These are phyloP conservation scores for Bellardia pandia DNA, from an alignment of 2,888 invertebrate species.

Conservation along the genomic window DNA sequence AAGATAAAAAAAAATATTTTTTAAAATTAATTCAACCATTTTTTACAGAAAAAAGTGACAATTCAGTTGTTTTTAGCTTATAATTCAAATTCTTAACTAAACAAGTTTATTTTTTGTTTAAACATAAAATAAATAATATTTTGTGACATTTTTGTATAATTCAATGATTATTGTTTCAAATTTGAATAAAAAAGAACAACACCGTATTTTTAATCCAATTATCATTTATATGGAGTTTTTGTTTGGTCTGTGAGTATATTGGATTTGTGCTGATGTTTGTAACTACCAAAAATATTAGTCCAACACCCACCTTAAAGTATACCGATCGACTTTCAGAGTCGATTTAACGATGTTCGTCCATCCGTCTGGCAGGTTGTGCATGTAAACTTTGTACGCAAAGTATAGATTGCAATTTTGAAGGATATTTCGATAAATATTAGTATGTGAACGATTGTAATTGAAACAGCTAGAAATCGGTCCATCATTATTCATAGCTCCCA, in stretches of 20 bases:
- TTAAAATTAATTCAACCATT: constrained; percentile 28
- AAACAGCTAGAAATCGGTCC: too few relatives aligned
- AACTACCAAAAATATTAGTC: too few relatives aligned
- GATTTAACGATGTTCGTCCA: too few relatives aligned
- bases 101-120: constrained; percentile 77
- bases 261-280: too few relatives aligned
- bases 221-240: constrained; percentile 15
- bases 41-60: constrained; percentile 21
- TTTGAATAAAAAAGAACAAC: neutral
- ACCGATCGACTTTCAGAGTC: too few relatives aligned
- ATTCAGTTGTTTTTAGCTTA: constrained; percentile 64
- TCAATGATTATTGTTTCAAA: constrained; percentile 19
- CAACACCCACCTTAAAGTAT: too few relatives aligned
- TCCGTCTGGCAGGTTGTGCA: too few relatives aligned
- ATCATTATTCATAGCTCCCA: too few relatives aligned
- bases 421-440: too few relatives aligned
- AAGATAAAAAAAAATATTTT: constrained; percentile 25
- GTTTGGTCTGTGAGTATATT: neutral
- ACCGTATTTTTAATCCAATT: constrained; percentile 7
- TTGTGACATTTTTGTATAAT: constrained; percentile 48
- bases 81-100: constrained; percentile 69
- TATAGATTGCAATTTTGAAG: too few relatives aligned
- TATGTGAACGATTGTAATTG: too few relatives aligned
- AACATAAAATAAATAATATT: constrained; percentile 43
- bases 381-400: too few relatives aligned